phyloP scores from a whole-genome alignment of 2,888 invertebrate species.

The Ornithoptera priamus region DNA sequence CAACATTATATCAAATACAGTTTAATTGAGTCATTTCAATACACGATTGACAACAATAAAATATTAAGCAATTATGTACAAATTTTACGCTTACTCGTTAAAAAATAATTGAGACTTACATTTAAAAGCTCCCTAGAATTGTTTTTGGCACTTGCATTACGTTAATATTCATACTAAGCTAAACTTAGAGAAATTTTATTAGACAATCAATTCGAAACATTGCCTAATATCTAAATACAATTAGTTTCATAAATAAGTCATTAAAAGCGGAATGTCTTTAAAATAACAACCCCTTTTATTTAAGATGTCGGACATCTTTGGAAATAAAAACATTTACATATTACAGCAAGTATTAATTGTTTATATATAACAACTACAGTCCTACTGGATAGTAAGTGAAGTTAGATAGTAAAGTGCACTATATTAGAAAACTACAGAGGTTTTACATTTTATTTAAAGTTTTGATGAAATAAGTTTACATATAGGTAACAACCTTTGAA shows the following conservation, averaged over 20 bases:
- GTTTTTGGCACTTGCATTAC: slow-evolving; percentile 73
- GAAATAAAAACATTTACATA: background rate
- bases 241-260: background rate
- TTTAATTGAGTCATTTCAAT: slow-evolving; percentile 65
- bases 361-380: background rate
- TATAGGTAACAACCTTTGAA: background rate
- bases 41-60: slow-evolving; percentile 64
- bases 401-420: background rate
- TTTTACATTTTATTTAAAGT: background rate
- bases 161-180: slow-evolving; percentile 40
- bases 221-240: background rate
- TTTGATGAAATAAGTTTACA: background rate
- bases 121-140: slow-evolving; percentile 70
- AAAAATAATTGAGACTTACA: slow-evolving; percentile 52
- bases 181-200: slow-evolving; percentile 27
- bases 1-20: slow-evolving; percentile 46
- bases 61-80: slow-evolving; percentile 59
- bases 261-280: background rate
- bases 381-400: background rate
- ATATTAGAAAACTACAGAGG: background rate
- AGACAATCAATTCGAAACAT: background rate
- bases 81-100: slow-evolving; percentile 36
- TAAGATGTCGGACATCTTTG: background rate
- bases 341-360: background rate
- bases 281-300: background rate